Base-by-base conservation (phyloP, 1,140 invertebrate species). In the Zaprionus ornatus region DNA sequence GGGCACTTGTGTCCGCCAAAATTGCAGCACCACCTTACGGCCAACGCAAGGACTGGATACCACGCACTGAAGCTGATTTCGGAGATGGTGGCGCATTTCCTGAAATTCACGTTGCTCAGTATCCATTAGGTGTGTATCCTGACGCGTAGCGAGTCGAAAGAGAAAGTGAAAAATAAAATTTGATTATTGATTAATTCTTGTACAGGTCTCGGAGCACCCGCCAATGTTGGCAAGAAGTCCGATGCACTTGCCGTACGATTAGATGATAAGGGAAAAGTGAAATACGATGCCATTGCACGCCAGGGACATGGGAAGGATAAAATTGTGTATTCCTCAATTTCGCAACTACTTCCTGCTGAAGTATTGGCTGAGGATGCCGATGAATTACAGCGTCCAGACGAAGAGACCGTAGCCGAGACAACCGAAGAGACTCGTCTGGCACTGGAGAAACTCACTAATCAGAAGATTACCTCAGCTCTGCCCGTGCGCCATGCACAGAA, bases 31-130 rank as follows among this genome's bases (percentile, higher is more conserved):
- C 99, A 7, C 98, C 98, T 1, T 99, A 99, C 95, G 98, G 98
- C 1, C 96, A 98, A 81, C 95, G 99, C 77, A 96, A 97, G 93
- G 98, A 98, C 90, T 99, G 98, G 98, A 94, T 99, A 5, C 99
- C 99, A 15, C 93, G 98, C 66, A 95, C 94, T 66, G 94, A 95
- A 79, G 97, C 98, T 62, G 98, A 98, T 93, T 95, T 93, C 92
- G 94, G 96, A 95, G 99, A 99, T 96, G 99, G 99, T 7, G 99
- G 99, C 12, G 98, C 99, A 0, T 99, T 98, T 93, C 99, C 99
- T 1, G 99, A 99, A 94, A 99, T 99, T 67, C 97, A 97, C 92
- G 96, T 99, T 13, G 98, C 98, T 0, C 99, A 99, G 90, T 99
- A 98, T 94, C 99, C 99, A 0, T 93, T 99, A 29, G 96, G 96